Evolutionary conservation across 2,797 vertebrate species (phyloP), one percentile per base, ranked within the genome.

Genomic region (Calcarius lapponicus): DNA sequence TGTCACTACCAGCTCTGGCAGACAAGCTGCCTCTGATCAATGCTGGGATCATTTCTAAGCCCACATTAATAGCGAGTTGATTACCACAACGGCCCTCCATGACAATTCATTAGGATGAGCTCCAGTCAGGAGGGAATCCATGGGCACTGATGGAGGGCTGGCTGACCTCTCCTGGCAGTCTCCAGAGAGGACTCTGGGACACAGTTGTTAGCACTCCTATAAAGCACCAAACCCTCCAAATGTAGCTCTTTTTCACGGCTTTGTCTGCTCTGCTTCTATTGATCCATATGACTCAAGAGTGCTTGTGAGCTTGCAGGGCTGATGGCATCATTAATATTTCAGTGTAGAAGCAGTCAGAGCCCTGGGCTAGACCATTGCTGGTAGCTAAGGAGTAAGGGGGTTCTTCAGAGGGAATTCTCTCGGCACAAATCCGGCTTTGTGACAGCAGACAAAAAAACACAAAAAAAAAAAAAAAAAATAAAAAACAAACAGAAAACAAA

Each of bases 31-130:
- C 25, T 75, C 40, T 76, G 28, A 90, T 93, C 87, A 92, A 67
- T 92, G 64, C 57, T 13, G 4, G 80, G 45, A 84, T 93, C 15
- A 75, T 81, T 95, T 92, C 62, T 78, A 47, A 93, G 42, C 74
- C 58, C 21, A 12, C 67, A 73, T 93, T 95, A 97, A 95, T 87
- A 94, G 90, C 0, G 0, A 80, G 53, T 89, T 96, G 79, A 96
- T 96, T 93, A 93, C 50, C 91, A 70, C 24, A 17, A 73, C 56
- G 51, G 29, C 67, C 54, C n/a, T 85, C 74, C 43, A 8, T 76
- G 92, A 57, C 74, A 84, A 85, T 95, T 96, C 57, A 96, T 97
- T 96, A 96, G 83, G 87, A 75, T 85, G 70, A 88, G 64, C 60
- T 84, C 86, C 95, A 92, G 86, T 47, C 78, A 73, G 78, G 74